A percentile compares a stretch with the other conserved stretches of the same genome.
These are phyloP conservation scores for Triops cancriformis DNA, from an alignment of 1,140 invertebrate genomes.

Conservation along the genomic window DNA sequence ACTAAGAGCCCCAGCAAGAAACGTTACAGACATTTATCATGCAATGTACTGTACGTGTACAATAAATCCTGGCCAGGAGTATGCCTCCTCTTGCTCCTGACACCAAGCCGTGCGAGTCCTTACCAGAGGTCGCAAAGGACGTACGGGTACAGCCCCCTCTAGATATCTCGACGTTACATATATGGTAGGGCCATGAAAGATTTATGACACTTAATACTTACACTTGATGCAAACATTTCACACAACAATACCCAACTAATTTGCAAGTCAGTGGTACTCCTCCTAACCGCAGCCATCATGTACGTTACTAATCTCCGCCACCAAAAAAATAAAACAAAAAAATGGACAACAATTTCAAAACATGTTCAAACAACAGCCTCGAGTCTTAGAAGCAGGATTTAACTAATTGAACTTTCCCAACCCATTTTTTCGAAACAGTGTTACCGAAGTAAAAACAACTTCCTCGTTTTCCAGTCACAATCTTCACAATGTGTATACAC, in stretches of 20 bases:
- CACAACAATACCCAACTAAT: conserved; percentile 1
- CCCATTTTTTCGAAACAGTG: neutral
- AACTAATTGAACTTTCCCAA: neutral
- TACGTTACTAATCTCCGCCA: neutral
- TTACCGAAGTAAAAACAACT: neutral
- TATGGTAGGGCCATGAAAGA: neutral
- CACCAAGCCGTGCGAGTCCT: neutral
- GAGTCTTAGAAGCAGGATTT: too few species aligned
- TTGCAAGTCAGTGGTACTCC: neutral
- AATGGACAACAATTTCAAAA: neutral
- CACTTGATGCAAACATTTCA: neutral
- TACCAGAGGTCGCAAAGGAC: neutral
- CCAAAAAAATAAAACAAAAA: too few species aligned
- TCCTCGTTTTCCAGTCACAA: too few species aligned
- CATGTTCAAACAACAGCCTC: too few species aligned
- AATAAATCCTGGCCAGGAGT: neutral
- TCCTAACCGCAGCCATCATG: neutral
- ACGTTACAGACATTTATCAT: neutral
- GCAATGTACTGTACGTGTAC: neutral
- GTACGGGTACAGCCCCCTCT: neutral
- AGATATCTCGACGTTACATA: neutral
- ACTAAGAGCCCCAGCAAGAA: neutral
- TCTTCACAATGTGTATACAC: neutral
- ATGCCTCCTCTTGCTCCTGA: neutral
- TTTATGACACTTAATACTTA: neutral